phyloP scores from a whole-genome alignment of 2,797 vertebrate genomes.

The Staurois parvus region DNA sequence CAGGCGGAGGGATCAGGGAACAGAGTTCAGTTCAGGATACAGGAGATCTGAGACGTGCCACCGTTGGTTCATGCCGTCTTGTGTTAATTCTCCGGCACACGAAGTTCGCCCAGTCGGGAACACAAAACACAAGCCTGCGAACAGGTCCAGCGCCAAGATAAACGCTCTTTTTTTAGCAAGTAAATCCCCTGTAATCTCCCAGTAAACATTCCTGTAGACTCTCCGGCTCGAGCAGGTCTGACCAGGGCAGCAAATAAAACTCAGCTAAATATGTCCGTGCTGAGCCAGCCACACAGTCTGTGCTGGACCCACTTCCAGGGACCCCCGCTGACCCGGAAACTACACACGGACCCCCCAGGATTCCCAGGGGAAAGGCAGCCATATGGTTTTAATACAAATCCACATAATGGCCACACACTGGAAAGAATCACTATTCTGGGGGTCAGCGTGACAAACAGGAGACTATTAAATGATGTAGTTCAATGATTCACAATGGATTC shows the following conservation, averaged over 20 bases:
- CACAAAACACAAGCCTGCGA: neutral
- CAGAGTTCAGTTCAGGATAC: constrained; percentile 3
- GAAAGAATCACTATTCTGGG: no score
- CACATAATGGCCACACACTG: no score
- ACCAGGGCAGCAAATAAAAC: neutral
- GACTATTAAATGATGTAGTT: no score
- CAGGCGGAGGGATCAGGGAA: neutral
- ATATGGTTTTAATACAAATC: no score
- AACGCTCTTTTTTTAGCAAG: constrained; percentile 7
- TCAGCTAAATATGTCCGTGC: constrained; percentile 5
- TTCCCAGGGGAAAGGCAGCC: no score
- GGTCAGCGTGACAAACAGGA: no score
- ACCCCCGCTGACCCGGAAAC: neutral
- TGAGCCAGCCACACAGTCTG: neutral
- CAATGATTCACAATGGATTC: no score
- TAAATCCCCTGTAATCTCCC: constrained; percentile 32
- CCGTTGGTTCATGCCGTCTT: neutral
- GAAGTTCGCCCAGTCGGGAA: neutral
- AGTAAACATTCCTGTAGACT: constrained; percentile 22
- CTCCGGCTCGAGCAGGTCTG: constrained; percentile 1
- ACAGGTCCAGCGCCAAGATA: constrained; percentile 1
- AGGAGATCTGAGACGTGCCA: neutral
- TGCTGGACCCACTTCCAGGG: neutral
- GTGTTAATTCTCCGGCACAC: constrained; percentile 7
- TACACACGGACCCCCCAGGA: neutral